Percentiles rank a stretch among this genome's conserved stretches.
These are phyloP conservation scores for Cebus imitator DNA, from an alignment of 2,113 vertebrate genomes.

Conservation along the genomic window DNA sequence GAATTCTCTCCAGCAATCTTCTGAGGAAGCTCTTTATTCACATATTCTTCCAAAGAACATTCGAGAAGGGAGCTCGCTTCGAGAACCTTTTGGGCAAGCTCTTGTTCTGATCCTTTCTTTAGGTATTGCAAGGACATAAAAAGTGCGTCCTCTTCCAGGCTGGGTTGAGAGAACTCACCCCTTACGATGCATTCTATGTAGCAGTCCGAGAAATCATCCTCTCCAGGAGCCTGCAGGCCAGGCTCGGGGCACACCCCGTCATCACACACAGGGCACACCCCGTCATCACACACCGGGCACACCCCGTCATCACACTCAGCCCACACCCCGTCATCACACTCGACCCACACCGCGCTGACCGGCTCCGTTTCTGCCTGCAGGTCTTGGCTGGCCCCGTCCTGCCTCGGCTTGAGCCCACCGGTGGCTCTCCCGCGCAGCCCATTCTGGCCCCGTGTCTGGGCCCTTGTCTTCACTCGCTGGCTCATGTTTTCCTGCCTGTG, in stretches of 20 bases:
- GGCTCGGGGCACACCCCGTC: background rate
- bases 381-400: rapidly evolving
- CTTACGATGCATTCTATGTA: slow-evolving; percentile 64
- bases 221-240: background rate
- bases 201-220: slow-evolving; percentile 10
- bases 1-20: background rate
- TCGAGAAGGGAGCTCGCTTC: background rate
- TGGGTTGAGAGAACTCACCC: slow-evolving; percentile 51
- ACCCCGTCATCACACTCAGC: too few relatives aligned
- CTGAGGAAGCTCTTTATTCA: background rate
- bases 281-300: rapidly evolving
- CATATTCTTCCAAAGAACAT: background rate
- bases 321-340: rapidly evolving
- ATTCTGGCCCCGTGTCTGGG: rapidly evolving
- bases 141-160: slow-evolving; percentile 5
- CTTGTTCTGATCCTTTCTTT: background rate
- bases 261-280: rapidly evolving
- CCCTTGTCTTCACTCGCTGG: background rate
- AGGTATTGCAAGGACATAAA: background rate
- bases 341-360: rapidly evolving
- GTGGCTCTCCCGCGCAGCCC: rapidly evolving
- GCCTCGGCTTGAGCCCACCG: rapidly evolving
- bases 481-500: background rate
- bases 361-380: background rate
- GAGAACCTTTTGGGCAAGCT: slow-evolving; percentile 23